A percentile compares a stretch with the other conserved stretches of the same genome.
phyloP scores from a whole-genome alignment of 2,113 vertebrate species.

The Nettapus auritus region DNA sequence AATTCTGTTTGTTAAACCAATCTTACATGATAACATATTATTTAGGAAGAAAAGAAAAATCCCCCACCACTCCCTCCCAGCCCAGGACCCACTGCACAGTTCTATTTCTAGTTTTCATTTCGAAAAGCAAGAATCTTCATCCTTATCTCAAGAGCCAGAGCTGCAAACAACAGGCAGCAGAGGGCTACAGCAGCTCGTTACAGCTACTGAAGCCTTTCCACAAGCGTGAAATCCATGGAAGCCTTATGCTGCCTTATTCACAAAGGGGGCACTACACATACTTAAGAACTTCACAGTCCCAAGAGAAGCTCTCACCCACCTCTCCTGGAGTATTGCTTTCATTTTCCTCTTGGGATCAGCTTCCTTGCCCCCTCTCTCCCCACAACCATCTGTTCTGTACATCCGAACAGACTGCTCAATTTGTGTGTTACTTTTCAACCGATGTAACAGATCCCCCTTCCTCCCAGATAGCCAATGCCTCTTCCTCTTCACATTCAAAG shows the following conservation, averaged over 20 bases:
- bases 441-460: not conserved
- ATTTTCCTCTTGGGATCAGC: not conserved
- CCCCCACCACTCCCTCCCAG: no score
- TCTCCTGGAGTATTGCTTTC: not conserved
- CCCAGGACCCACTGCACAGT: no score
- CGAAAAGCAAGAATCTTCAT: not conserved
- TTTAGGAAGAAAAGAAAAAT: not conserved
- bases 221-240: not conserved
- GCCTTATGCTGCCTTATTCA: not conserved
- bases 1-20: not conserved
- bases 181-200: not conserved
- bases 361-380: not conserved
- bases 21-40: not conserved
- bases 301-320: not conserved
- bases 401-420: not conserved
- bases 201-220: not conserved
- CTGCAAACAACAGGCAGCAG: slow-evolving; percentile 6
- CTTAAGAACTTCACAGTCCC: not conserved
- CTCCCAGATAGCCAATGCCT: not conserved
- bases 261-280: not conserved
- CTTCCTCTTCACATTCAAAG: not conserved
- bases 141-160: not conserved
- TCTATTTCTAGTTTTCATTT: not conserved
- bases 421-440: no score
- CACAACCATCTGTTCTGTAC: not conserved